Conservation (phyloP, 2,113 vertebrate genomes). For the Trematomus loennbergii region DNA sequence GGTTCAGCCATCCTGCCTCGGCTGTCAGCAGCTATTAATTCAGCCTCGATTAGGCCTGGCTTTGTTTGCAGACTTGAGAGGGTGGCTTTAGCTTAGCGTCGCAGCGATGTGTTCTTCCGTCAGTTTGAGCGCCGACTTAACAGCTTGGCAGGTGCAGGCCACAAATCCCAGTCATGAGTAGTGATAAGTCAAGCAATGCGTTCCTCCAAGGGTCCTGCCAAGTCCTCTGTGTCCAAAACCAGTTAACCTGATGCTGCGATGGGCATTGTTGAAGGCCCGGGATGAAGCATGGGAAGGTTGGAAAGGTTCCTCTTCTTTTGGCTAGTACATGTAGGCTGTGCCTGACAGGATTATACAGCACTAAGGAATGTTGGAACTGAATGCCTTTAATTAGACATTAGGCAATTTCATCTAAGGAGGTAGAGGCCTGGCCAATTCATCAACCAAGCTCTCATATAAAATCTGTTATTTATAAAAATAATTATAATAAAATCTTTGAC, state of each 20-base stretch:
- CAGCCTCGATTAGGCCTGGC: background rate
- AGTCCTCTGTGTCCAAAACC: conserved; percentile 8
- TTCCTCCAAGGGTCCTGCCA: conserved; percentile 1
- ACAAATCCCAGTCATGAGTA: conserved; percentile 63
- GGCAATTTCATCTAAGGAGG: background rate
- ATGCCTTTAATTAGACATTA: background rate
- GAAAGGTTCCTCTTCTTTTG: conserved; percentile 3
- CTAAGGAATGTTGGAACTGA: conserved; percentile 32
- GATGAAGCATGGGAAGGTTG: background rate
- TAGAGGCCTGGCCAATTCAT: background rate
- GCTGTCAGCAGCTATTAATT: conserved; percentile 24
- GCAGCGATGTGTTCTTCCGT: conserved; percentile 12
- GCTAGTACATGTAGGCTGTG: background rate
- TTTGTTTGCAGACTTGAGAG: conserved; percentile 42
- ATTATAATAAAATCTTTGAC: background rate
- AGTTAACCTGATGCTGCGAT: background rate
- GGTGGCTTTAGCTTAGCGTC: conserved; percentile 50
- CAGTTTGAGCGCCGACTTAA: conserved; percentile 25
- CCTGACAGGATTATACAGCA: conserved; percentile 41
- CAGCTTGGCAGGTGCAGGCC: conserved; percentile 17
- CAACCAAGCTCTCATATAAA: background rate
- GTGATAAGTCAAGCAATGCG: conserved; percentile 39
- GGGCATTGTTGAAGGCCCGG: background rate
- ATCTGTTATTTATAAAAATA: background rate
- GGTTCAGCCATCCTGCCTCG: background rate